Evolutionary conservation across 2,113 vertebrate species (phyloP).

Genomic region (Ictalurus furcatus): DNA sequence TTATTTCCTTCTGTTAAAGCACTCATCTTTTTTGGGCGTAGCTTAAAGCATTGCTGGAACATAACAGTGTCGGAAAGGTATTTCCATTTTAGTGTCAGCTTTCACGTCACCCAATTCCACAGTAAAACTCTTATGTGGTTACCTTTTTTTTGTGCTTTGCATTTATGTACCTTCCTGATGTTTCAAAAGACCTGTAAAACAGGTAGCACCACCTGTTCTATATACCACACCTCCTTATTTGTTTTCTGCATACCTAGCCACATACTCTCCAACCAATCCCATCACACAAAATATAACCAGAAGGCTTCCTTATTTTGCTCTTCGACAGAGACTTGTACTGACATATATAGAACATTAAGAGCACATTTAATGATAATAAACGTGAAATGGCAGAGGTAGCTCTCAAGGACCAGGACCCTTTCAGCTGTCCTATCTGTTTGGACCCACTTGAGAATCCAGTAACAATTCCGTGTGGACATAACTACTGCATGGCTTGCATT

Average conservation of each 20-base stretch:
- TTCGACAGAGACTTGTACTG: background rate
- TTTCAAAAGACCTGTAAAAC: constrained; percentile 32
- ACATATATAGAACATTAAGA: background rate
- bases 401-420: constrained; percentile 56
- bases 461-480: constrained; percentile 79
- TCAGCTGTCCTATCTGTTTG: constrained; percentile 75
- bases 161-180: background rate
- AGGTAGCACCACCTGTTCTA: constrained; percentile 11
- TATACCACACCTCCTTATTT: constrained; percentile 6
- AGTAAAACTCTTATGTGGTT: background rate
- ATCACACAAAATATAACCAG: constrained; percentile 14
- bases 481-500: constrained; percentile 77
- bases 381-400: constrained; percentile 30
- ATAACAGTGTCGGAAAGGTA: background rate
- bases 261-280: background rate
- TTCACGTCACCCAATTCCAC: background rate
- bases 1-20: constrained; percentile 4
- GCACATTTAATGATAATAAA: background rate
- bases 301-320: background rate
- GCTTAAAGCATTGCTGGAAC: background rate
- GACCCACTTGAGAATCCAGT: constrained; percentile 73
- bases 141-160: background rate
- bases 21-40: background rate
- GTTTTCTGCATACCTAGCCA: background rate
- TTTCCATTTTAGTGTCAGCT: background rate